These are phyloP conservation scores for Alosa sapidissima DNA, from an alignment of 2,797 vertebrate species.

Conservation along the genomic window DNA sequence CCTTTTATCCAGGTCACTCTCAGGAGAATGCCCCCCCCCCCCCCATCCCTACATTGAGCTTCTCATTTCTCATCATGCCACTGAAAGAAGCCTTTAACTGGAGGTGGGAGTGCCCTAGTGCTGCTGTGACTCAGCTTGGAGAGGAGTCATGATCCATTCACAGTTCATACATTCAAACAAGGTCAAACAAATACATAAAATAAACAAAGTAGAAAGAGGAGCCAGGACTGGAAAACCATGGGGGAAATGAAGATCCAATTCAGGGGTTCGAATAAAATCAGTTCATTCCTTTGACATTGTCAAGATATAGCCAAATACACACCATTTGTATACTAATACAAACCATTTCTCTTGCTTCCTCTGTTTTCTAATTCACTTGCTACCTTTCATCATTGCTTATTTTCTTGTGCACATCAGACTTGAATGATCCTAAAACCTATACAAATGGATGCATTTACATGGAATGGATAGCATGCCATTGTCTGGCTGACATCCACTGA, in stretches of 20 bases:
- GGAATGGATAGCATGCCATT: too few species aligned
- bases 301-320: too few species aligned
- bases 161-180: conserved; percentile 9
- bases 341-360: too few species aligned
- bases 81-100: background rate
- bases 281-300: too few species aligned
- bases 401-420: too few species aligned
- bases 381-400: background rate
- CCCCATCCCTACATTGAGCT: background rate
- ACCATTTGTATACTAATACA: too few species aligned
- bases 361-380: too few species aligned
- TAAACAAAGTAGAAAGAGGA: background rate
- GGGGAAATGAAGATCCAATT: too few species aligned
- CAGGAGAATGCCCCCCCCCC: background rate
- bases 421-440: too few species aligned
- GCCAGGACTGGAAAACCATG: background rate
- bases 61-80: background rate
- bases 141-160: background rate
- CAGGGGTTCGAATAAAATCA: too few species aligned
- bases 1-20: background rate
- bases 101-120: background rate
- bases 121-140: background rate
- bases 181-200: background rate
- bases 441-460: too few species aligned
- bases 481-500: too few species aligned